Evolutionary conservation across 2,888 invertebrate genomes (phyloP).

Genomic region (Balanococcus diminutus): DNA sequence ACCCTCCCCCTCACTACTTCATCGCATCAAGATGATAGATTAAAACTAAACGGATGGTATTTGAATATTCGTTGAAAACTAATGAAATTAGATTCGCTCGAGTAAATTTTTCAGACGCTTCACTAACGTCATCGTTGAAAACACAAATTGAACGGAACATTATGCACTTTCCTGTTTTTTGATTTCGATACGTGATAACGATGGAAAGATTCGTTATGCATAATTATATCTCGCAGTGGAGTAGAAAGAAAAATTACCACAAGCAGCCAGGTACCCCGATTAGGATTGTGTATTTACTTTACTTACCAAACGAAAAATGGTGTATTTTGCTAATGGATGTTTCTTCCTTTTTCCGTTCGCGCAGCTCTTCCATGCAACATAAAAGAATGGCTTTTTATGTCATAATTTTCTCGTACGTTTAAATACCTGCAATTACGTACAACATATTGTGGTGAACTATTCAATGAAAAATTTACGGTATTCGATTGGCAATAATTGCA

Average conservation of each 20-base stretch:
- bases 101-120: constrained; percentile 22
- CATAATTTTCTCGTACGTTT: neutral
- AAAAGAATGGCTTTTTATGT: neutral
- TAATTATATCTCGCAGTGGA: neutral
- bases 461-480: neutral
- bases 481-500: neutral
- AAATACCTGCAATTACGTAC: neutral
- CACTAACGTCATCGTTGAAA: constrained; percentile 21
- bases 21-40: too few relatives aligned
- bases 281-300: too few relatives aligned
- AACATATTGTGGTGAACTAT: neutral
- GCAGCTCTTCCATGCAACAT: neutral
- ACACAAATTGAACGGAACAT: constrained; percentile 24
- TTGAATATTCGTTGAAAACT: constrained; percentile 30
- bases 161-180: neutral
- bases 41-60: neutral
- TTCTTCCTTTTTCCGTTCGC: neutral
- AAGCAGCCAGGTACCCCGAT: neutral
- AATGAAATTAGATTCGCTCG: constrained; percentile 22
- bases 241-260: neutral
- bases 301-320: neutral
- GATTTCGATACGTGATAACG: constrained; percentile 2
- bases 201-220: constrained; percentile 6
- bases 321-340: constrained; percentile 1
- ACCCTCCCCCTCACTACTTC: too few relatives aligned